Base-by-base conservation (phyloP, 2,797 vertebrate species). In the Cryptoblepharus egeriae region DNA sequence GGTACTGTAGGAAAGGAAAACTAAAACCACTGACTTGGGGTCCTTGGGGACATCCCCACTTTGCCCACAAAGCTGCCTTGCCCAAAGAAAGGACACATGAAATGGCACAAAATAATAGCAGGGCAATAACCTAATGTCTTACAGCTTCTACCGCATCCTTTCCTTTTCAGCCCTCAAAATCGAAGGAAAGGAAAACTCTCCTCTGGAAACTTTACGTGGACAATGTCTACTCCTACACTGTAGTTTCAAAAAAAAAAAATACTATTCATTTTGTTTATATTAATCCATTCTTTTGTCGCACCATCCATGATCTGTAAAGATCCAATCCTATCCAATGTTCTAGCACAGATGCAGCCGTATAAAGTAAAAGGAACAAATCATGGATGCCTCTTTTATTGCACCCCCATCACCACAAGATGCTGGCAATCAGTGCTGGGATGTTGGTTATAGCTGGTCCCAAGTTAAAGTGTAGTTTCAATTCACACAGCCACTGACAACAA, bases 1-100 rank as follows among this genome's bases (percentile, higher is more conserved):
- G n/a, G 61, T 52, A 71, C 20, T 72, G 45, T 30, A 24, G 57
- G 30, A 55, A 79, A 45, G 70, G 32, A 49, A 79, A 84, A 79
- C 5, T n/a, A 18, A 42, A 79, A 67, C n/a, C 37, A 49, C 30
- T 49, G n/a, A 32, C 4, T 68, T 49, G 9, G 20, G 28, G 28
- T 30, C 28, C 13, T 71, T 60, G 60, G 39, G 39, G 39, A 42
- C 39, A n/a, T n/a, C n/a, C n/a, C n/a, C n/a, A n/a, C n/a, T n/a
- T n/a, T n/a, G n/a, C n/a, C n/a, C n/a, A n/a, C 26, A 52, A 28
- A 3, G 8, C 15, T 11, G 42, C 28, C 64, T 57, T 57, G 13
- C 28, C 52, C 12, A n/a, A 15, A 75, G n/a, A 32, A 6, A 28
- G 24, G 26, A 5, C 26, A 60, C 71, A 68, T 24, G 69, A 79